phyloP scores from a whole-genome alignment of 2,113 vertebrate genomes.

The Vicugna pacos region DNA sequence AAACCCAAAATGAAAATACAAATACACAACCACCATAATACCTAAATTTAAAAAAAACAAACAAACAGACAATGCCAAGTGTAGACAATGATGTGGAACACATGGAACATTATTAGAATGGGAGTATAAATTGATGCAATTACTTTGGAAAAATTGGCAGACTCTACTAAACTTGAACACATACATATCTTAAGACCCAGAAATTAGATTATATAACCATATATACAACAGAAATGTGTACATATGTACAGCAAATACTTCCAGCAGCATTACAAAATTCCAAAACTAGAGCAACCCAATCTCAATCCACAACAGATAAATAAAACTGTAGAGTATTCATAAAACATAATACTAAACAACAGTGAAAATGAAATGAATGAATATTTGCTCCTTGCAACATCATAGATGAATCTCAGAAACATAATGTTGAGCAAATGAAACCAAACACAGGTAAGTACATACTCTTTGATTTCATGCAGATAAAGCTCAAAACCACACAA shows the following conservation, averaged over 20 bases:
- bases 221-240: not conserved
- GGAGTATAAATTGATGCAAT: not conserved
- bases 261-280: not conserved
- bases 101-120: not conserved
- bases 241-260: not conserved
- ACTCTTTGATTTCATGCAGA: not conserved
- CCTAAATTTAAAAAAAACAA: not conserved
- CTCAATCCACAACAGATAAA: not conserved
- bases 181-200: not conserved
- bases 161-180: not conserved
- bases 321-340: not conserved
- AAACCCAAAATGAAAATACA: conserved; percentile 7
- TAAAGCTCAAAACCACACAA: conserved; percentile 4
- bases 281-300: not conserved
- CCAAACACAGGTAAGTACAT: not conserved
- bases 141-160: not conserved
- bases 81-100: not conserved
- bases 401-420: conserved; percentile 23
- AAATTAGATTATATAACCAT: not conserved
- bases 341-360: not conserved
- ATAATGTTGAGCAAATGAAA: conserved; percentile 22
- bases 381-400: not conserved
- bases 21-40: not conserved
- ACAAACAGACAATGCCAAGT: not conserved
- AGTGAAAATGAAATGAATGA: not conserved